Conservation (phyloP, 2,888 invertebrate species). For the Oligia strigilis region DNA sequence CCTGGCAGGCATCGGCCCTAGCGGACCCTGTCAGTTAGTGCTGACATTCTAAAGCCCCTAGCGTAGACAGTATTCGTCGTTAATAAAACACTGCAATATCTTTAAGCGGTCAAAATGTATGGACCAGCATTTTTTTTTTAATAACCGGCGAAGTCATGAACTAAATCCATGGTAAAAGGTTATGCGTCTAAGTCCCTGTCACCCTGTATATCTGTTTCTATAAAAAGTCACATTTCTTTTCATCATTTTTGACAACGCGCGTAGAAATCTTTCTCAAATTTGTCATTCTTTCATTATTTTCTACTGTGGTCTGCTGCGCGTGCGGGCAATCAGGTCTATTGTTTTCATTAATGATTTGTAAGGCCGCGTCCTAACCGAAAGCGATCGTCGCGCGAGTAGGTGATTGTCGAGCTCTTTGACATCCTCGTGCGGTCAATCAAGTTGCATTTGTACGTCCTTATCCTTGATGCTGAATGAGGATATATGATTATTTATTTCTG, state of each 20-base stretch:
- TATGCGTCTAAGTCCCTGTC: background rate
- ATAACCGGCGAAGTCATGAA: background rate
- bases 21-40: too few species aligned
- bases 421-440: background rate
- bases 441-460: background rate
- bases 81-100: background rate
- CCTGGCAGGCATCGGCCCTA: too few species aligned
- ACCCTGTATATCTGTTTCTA: background rate
- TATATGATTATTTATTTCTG: too few species aligned
- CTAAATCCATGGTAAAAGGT: background rate
- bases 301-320: background rate
- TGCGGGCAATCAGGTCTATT: background rate
- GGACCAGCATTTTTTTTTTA: background rate
- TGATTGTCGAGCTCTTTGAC: background rate
- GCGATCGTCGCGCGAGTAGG: too few species aligned
- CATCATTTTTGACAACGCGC: background rate
- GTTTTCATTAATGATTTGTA: background rate
- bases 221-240: background rate
- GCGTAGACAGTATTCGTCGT: background rate
- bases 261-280: background rate
- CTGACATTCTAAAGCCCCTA: background rate
- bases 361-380: constrained; percentile 1
- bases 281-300: background rate
- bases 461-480: background rate
- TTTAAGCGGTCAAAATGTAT: background rate